Evolutionary conservation across 2,888 invertebrate genomes (phyloP), one percentile per base, ranked within the genome.

Genomic region (Lithophane semibrunnea): DNA sequence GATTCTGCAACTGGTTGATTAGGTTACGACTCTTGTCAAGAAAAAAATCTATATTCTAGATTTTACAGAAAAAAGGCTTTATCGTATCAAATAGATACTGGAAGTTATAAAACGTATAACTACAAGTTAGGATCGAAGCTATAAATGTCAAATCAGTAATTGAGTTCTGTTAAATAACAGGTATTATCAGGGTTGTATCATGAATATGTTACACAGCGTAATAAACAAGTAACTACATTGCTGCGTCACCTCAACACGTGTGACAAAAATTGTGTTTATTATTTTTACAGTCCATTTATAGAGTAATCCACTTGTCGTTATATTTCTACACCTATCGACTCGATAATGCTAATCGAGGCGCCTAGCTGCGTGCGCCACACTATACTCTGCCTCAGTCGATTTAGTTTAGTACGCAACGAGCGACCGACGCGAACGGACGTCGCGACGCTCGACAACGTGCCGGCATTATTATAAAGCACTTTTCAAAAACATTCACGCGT

Each of bases 311-410:
- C 80, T 89, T 88, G 86, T 89, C 87, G 79, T 79, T 83, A 81
- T 87, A 88, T 84, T 88, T 88, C 83, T 89, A 86, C 83, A 84
- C 88, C 88, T 88, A 91, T 92, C 90, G 92, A 88, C 88, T 96
- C 95, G 94, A 95, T 95, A 92, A 91, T 91, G 91, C 85, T 92
- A 92, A 93, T 93, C 91, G 90, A 89, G 90, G 88, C 87, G 88
- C 85, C 87, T 83, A 87, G 84, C 89, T 94, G 94, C 95, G 94
- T 95, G 95, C 94, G 94, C 96, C 93, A 90, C 96, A 94, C 95
- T 95, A 95, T 83, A 87, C 82, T 86, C 89, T 24, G 61, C 65
- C 29, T 65, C 88, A 90, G 91, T 91, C 93, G 92, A 92, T 94
- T 92, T 91, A 92, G 90, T 93, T 91, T 90, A 96, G 96, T 96